phyloP scores from a whole-genome alignment of 1,140 invertebrate species.

The Acyrthosiphon pisum region DNA sequence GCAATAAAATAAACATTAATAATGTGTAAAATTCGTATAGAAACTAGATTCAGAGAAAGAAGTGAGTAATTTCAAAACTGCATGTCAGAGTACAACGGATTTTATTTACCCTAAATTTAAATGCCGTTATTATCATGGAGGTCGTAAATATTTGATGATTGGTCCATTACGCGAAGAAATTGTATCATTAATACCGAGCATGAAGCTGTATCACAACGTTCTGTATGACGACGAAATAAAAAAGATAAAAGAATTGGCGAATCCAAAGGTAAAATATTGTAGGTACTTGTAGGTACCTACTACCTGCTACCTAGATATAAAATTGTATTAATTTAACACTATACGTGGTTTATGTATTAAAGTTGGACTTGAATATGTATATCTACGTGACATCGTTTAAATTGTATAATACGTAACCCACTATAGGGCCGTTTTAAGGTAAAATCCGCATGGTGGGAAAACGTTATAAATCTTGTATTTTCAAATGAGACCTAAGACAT shows the following conservation, averaged over 20 bases:
- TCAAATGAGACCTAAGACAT: too few relatives aligned
- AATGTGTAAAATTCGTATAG: neutral
- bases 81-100: neutral
- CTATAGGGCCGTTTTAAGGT: too few relatives aligned
- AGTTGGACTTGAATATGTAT: neutral
- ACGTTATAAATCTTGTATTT: too few relatives aligned
- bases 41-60: neutral
- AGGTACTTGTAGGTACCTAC: neutral
- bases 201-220: neutral
- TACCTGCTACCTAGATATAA: too few relatives aligned
- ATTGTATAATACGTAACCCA: neutral
- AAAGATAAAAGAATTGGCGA: neutral
- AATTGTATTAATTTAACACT: too few relatives aligned
- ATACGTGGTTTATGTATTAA: neutral
- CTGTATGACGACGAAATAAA: neutral
- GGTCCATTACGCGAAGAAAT: conserved; percentile 23
- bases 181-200: neutral
- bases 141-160: neutral
- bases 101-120: neutral
- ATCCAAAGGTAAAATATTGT: neutral
- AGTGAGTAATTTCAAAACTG: neutral
- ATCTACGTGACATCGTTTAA: neutral
- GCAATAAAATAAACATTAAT: neutral
- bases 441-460: too few relatives aligned
- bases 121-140: neutral